Conservation (phyloP, 2,113 vertebrate genomes). For the Tylochromis polylepis region DNA sequence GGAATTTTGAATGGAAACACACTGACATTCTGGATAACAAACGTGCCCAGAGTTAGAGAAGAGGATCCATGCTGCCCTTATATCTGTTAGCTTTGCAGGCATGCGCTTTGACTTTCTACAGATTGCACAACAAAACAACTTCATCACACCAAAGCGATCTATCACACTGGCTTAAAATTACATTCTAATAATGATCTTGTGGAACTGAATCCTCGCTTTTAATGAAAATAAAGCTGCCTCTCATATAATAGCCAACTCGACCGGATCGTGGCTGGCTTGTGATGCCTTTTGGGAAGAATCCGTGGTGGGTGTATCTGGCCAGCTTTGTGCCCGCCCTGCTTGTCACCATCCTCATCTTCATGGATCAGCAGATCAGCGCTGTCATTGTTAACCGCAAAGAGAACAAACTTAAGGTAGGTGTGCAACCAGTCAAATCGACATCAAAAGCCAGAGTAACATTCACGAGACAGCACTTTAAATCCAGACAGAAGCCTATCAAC, state of each 20-base stretch:
- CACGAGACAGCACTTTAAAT: not conserved
- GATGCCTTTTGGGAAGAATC: slow-evolving; percentile 93
- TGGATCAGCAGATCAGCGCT: slow-evolving; percentile 97
- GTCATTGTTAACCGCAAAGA: slow-evolving; percentile 97
- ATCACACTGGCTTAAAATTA: not conserved
- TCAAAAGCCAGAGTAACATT: not conserved
- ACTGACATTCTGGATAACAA: not conserved
- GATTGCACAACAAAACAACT: not conserved
- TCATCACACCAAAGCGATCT: not conserved
- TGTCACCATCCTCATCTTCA: slow-evolving; percentile 97
- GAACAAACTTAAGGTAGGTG: slow-evolving; percentile 86
- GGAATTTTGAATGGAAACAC: not conserved
- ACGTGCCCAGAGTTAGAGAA: not conserved
- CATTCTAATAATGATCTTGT: not conserved
- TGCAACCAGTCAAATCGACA: not conserved
- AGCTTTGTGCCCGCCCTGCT: slow-evolving; percentile 89
- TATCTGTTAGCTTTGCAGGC: not conserved
- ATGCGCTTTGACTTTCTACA: not conserved
- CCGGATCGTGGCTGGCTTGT: slow-evolving; percentile 90
- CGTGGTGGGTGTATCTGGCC: slow-evolving; percentile 91
- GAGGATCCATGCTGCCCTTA: not conserved
- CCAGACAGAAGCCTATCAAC: not conserved
- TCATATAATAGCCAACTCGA: slow-evolving; percentile 81
- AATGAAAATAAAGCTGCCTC: not conserved
- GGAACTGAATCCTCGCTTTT: not conserved